phyloP scores from a whole-genome alignment of 2,888 invertebrate genomes.

The Rotaria socialis region DNA sequence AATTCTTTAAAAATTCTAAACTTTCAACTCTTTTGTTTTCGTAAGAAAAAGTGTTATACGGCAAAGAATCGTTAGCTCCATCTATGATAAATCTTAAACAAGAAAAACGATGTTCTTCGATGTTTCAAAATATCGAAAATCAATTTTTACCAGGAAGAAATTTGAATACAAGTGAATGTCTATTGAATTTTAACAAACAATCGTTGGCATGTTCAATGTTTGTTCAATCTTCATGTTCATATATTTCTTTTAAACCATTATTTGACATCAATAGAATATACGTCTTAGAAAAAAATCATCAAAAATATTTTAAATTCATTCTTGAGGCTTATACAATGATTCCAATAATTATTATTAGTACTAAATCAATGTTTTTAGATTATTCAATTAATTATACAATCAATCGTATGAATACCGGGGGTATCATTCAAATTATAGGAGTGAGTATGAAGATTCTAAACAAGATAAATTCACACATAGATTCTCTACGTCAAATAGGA shows the following conservation, averaged over 20 bases:
- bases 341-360: background rate
- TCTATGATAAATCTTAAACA: background rate
- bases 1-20: no score
- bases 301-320: background rate
- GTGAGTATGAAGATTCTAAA: background rate
- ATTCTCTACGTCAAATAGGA: background rate
- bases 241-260: background rate
- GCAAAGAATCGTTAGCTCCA: background rate
- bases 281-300: background rate
- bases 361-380: background rate
- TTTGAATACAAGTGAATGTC: background rate
- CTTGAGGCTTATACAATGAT: conserved; percentile 2
- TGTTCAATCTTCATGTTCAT: background rate
- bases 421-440: background rate
- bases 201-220: background rate
- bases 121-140: background rate
- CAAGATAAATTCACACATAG: no score
- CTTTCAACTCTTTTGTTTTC: no score
- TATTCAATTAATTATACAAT: background rate
- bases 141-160: no score
- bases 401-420: background rate
- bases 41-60: background rate
- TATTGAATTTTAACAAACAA: background rate
- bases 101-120: background rate
- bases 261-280: background rate